Percentiles rank a stretch among this genome's conserved stretches.
Evolutionary conservation across 2,888 invertebrate species (phyloP).

Genomic region (Acutogordius australiensis): DNA sequence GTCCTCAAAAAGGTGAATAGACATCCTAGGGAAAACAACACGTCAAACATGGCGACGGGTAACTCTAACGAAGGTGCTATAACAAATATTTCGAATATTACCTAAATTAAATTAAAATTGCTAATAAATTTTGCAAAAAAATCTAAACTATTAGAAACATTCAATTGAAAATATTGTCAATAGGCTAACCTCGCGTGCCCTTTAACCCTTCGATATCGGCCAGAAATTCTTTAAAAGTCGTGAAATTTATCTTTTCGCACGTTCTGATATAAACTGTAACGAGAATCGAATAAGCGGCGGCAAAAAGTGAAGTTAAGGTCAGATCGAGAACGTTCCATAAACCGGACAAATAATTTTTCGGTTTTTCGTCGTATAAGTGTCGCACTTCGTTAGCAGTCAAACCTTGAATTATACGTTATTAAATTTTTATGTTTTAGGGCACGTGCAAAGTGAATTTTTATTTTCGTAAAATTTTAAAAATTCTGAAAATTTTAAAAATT

Average conservation of each 20-base stretch:
- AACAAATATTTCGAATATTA: background rate
- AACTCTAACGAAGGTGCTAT: background rate
- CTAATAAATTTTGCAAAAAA: no score
- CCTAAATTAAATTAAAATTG: no score
- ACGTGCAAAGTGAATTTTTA: no score
- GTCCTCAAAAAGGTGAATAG: conserved; percentile 19
- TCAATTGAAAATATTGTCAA: no score
- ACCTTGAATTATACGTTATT: no score
- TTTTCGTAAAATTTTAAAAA: no score
- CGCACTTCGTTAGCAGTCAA: conserved; percentile 19
- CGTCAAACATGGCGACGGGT: conserved; percentile 19
- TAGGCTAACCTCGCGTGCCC: background rate
- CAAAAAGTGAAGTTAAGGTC: conserved; percentile 18
- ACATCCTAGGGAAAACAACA: conserved; percentile 19
- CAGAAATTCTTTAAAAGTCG: background rate
- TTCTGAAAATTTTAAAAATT: background rate
- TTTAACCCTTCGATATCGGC: background rate
- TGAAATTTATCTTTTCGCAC: background rate
- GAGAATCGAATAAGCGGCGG: conserved; percentile 17
- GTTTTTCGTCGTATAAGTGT: conserved; percentile 19
- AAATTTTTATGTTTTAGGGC: no score
- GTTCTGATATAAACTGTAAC: conserved; percentile 13
- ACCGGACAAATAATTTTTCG: conserved; percentile 18
- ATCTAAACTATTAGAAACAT: no score
- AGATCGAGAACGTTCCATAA: conserved; percentile 21